phyloP scores from a whole-genome alignment of 2,113 vertebrate genomes.

The Carettochelys insculpta region DNA sequence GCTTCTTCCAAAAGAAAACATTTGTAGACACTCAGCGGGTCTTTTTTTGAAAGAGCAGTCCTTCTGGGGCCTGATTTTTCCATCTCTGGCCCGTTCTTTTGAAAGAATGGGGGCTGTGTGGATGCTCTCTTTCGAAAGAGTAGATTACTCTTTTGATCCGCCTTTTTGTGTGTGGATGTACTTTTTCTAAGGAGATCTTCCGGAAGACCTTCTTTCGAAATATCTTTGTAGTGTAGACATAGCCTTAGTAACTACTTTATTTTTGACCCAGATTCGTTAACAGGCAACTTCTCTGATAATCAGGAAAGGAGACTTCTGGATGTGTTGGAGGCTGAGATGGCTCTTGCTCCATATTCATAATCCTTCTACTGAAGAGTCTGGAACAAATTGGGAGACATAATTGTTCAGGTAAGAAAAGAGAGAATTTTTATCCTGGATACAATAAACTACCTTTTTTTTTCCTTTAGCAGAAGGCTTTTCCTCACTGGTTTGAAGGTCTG shows the following conservation, averaged over 20 bases:
- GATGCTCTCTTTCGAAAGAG: too few relatives aligned
- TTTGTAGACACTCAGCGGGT: too few relatives aligned
- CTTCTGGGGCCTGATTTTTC: too few relatives aligned
- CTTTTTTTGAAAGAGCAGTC: too few relatives aligned
- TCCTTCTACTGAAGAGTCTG: neutral
- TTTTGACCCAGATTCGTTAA: neutral
- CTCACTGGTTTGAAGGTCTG: neutral
- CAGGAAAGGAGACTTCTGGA: neutral
- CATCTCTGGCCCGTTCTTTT: too few relatives aligned
- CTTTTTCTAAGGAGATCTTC: too few relatives aligned
- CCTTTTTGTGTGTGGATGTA: too few relatives aligned
- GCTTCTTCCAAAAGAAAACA: too few relatives aligned
- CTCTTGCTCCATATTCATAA: neutral
- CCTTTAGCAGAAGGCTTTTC: neutral
- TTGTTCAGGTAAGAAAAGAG: neutral
- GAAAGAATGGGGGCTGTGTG: too few relatives aligned
- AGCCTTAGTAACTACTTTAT: neutral
- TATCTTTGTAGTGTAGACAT: too few relatives aligned
- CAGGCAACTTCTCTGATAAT: neutral
- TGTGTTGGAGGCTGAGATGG: neutral
- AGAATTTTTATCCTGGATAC: neutral
- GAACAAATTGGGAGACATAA: neutral
- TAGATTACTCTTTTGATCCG: too few relatives aligned
- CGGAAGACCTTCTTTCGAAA: too few relatives aligned
- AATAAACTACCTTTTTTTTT: neutral